Evolutionary conservation across 1,140 invertebrate genomes (phyloP).

Genomic region (Belonocnema kinseyi): DNA sequence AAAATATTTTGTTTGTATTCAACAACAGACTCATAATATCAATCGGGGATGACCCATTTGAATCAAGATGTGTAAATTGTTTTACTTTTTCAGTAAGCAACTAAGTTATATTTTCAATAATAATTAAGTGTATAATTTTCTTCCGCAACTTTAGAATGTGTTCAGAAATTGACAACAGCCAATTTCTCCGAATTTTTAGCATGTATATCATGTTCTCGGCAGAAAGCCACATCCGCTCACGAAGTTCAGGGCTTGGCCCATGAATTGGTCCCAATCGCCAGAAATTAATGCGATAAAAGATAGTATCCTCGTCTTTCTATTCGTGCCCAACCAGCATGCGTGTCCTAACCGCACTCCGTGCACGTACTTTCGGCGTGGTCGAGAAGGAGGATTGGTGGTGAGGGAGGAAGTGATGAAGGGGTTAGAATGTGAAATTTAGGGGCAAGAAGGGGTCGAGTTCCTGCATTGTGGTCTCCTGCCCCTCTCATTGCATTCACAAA

Average conservation of each 20-base stretch:
- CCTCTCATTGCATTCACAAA: conserved; percentile 65
- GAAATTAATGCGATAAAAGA: conserved; percentile 57
- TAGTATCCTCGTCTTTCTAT: conserved; percentile 43
- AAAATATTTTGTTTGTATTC: too few relatives aligned
- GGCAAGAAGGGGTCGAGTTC: neutral
- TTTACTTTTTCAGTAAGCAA: too few relatives aligned
- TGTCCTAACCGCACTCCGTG: conserved; percentile 65
- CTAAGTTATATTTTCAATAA: too few relatives aligned
- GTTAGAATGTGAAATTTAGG: conserved; percentile 47
- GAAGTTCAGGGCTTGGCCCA: conserved; percentile 41
- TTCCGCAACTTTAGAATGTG: too few relatives aligned
- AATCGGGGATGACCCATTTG: too few relatives aligned
- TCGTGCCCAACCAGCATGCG: conserved; percentile 34
- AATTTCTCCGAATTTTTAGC: too few relatives aligned
- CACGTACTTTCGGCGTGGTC: conserved; percentile 63
- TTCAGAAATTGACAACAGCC: too few relatives aligned
- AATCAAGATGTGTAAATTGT: too few relatives aligned
- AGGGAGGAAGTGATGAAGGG: conserved; percentile 54
- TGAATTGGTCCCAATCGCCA: conserved; percentile 55
- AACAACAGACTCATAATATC: too few relatives aligned
- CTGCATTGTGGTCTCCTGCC: conserved; percentile 30
- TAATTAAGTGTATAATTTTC: too few relatives aligned
- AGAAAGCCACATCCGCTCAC: conserved; percentile 33
- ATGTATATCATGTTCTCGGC: too few relatives aligned
- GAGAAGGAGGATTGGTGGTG: conserved; percentile 41